Conservation (phyloP, 2,113 vertebrate genomes). For the Pseudorectes ferrugineus region DNA sequence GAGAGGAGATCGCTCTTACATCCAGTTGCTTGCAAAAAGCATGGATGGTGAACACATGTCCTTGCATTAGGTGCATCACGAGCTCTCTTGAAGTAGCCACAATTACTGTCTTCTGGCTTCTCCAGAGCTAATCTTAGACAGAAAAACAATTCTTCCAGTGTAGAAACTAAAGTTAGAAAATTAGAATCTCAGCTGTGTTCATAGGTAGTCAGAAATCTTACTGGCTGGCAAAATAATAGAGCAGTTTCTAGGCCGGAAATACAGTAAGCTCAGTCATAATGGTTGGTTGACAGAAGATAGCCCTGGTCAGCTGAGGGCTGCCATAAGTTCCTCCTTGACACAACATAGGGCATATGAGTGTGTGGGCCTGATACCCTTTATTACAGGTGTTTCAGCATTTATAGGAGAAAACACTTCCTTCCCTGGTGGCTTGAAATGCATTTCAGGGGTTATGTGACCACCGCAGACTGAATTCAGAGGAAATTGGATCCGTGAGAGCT, state of each 20-base stretch:
- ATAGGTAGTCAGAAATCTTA: neutral
- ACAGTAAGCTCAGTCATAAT: neutral
- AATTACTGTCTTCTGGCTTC: neutral
- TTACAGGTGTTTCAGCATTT: neutral
- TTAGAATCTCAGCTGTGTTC: neutral
- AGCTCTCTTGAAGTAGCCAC: neutral
- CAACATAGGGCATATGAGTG: accelerated
- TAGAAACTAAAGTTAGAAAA: neutral
- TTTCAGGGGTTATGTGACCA: neutral
- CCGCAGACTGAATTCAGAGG: neutral
- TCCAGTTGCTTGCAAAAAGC: neutral
- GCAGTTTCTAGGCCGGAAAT: neutral
- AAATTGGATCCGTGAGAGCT: neutral
- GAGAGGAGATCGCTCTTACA: neutral
- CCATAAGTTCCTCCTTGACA: neutral
- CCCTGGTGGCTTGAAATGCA: neutral
- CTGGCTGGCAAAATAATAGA: neutral
- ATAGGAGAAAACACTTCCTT: neutral
- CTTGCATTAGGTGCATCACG: neutral
- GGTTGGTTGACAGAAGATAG: neutral
- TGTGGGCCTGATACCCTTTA: neutral
- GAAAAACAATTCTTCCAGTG: neutral
- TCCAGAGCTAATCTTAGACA: neutral
- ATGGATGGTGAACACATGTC: accelerated
- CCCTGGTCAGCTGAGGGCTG: neutral